phyloP scores from a whole-genome alignment of 2,113 vertebrate species.

The Conger conger region DNA sequence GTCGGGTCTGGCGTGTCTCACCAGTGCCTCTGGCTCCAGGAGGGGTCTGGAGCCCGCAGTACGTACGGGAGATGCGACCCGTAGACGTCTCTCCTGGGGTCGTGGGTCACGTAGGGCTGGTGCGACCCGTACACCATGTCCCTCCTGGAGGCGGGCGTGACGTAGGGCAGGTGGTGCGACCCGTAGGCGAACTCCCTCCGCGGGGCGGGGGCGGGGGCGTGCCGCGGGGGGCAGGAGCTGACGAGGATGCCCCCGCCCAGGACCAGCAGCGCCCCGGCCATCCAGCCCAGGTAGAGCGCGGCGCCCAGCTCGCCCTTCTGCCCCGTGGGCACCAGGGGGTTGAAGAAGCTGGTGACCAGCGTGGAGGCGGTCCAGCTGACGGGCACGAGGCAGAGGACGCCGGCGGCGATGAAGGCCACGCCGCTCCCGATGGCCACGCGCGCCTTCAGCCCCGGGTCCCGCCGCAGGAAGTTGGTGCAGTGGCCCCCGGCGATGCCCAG shows the following conservation, averaged over 20 bases:
- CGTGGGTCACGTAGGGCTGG: too few species aligned
- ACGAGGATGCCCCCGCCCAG: constrained; percentile 83
- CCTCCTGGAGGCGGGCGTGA: too few species aligned
- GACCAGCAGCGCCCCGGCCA: constrained; percentile 71
- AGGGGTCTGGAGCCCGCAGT: too few species aligned
- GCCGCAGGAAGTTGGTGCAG: constrained; percentile 90
- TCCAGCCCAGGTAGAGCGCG: constrained; percentile 87
- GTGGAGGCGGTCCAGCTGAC: constrained; percentile 85
- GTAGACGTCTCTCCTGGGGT: too few species aligned
- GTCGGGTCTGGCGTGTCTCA: too few species aligned
- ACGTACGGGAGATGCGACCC: too few species aligned
- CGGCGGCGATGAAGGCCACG: constrained; percentile 72
- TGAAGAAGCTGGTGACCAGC: constrained; percentile 88
- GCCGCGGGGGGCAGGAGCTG: constrained; percentile 77
- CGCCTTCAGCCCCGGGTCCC: constrained; percentile 67
- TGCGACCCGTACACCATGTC: too few species aligned
- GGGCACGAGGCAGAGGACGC: constrained; percentile 78
- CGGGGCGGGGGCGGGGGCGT: too few species aligned
- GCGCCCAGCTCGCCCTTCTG: constrained; percentile 77
- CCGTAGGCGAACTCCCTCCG: too few species aligned
- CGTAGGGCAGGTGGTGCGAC: too few species aligned
- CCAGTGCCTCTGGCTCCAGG: too few species aligned
- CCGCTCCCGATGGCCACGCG: constrained; percentile 79
- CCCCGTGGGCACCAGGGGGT: constrained; percentile 53
- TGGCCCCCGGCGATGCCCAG: constrained; percentile 76